These are phyloP conservation scores for Sturnira hondurensis DNA, from an alignment of 2,113 vertebrate species.

Conservation along the genomic window DNA sequence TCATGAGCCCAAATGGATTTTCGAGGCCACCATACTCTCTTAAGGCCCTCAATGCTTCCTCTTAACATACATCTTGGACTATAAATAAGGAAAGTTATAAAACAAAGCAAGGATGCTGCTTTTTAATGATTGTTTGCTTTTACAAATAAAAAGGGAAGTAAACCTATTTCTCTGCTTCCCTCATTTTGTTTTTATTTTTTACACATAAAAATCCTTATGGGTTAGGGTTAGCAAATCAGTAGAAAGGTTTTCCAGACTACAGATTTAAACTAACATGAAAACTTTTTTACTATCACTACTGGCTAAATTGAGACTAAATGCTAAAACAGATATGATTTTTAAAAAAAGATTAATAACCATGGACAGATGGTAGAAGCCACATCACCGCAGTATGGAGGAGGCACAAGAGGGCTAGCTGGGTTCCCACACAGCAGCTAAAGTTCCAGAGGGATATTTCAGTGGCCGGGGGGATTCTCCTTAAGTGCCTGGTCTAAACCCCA, in stretches of 20 bases:
- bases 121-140: slow-evolving; percentile 18
- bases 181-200: neutral
- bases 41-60: neutral
- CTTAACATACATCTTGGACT: neutral
- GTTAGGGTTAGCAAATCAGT: neutral
- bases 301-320: neutral
- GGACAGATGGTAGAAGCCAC: too few relatives aligned
- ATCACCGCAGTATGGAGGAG: too few relatives aligned
- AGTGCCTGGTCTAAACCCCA: too few relatives aligned
- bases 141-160: neutral
- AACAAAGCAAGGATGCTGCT: neutral
- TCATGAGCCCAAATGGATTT: neutral
- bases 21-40: neutral
- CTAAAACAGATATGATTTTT: neutral
- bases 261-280: slow-evolving; percentile 1
- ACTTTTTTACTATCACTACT: neutral
- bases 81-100: neutral
- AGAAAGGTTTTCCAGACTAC: neutral
- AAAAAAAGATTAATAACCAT: too few relatives aligned
- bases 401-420: too few relatives aligned
- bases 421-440: too few relatives aligned
- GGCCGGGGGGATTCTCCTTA: too few relatives aligned
- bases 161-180: neutral
- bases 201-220: neutral
- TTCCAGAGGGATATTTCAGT: too few relatives aligned